A percentile compares a stretch with the other conserved stretches of the same genome.
These are phyloP conservation scores for Drosophila seclusa DNA, from an alignment of 2,888 invertebrate species.

Conservation along the genomic window DNA sequence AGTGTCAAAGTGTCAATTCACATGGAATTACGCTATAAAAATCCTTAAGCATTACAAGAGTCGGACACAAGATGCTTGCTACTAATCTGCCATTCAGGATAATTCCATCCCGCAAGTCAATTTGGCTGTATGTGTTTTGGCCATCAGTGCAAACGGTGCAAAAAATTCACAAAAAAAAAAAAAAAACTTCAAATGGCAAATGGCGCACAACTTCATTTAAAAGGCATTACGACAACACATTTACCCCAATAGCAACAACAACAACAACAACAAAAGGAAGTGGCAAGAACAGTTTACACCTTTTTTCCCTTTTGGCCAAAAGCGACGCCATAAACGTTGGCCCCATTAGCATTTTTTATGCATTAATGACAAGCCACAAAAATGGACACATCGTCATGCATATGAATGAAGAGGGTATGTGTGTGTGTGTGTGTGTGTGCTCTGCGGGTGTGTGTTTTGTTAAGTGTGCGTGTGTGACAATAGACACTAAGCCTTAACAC, in stretches of 20 bases:
- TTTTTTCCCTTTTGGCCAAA: slow-evolving; percentile 55
- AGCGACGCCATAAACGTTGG: slow-evolving; percentile 71
- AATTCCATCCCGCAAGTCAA: slow-evolving; percentile 61
- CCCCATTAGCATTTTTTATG: slow-evolving; percentile 78
- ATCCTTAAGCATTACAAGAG: slow-evolving; percentile 69
- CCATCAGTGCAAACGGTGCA: slow-evolving; percentile 71
- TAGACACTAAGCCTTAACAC: slow-evolving; percentile 70
- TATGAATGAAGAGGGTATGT: slow-evolving; percentile 64
- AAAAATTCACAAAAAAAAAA: slow-evolving; percentile 57
- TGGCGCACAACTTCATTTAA: slow-evolving; percentile 79
- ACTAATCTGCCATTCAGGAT: slow-evolving; percentile 73
- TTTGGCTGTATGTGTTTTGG: slow-evolving; percentile 52
- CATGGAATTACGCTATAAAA: slow-evolving; percentile 71
- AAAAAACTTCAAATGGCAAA: slow-evolving; percentile 76
- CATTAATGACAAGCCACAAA: slow-evolving; percentile 80
- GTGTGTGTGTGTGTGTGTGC: slow-evolving; percentile 8
- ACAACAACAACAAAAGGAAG: slow-evolving; percentile 26
- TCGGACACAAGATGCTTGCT: slow-evolving; percentile 37
- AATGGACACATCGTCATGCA: slow-evolving; percentile 79
- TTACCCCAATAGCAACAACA: slow-evolving; percentile 56
- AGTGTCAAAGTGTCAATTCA: slow-evolving; percentile 60
- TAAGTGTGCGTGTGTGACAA: slow-evolving; percentile 58
- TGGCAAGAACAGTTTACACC: slow-evolving; percentile 71
- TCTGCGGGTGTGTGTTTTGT: slow-evolving; percentile 12
- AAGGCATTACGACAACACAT: slow-evolving; percentile 75